phyloP scores from a whole-genome alignment of 1,140 invertebrate species.

The Tetragonula clypearis region DNA sequence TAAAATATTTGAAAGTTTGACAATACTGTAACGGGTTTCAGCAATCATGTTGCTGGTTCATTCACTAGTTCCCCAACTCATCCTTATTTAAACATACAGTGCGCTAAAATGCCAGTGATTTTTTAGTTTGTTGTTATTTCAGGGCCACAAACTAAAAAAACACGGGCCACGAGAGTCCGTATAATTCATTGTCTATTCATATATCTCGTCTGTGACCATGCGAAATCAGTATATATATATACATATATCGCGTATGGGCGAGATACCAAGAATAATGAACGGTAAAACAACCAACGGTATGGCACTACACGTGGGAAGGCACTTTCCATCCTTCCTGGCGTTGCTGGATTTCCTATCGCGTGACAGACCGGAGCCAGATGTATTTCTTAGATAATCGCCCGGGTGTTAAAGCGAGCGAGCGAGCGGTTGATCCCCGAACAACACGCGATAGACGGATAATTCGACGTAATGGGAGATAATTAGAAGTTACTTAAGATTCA shows the following conservation, averaged over 20 bases:
- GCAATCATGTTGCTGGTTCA: no score
- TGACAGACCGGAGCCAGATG: neutral
- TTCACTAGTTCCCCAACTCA: no score
- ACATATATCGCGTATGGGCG: neutral
- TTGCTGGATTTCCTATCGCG: neutral
- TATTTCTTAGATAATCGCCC: neutral
- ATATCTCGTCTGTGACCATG: no score
- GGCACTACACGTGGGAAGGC: neutral
- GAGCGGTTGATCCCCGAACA: neutral
- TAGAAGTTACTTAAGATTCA: neutral
- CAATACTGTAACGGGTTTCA: no score
- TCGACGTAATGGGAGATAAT: neutral
- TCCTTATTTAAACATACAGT: no score
- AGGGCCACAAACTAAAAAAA: no score
- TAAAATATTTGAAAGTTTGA: no score
- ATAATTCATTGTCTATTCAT: no score
- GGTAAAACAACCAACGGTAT: neutral
- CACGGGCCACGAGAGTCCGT: no score
- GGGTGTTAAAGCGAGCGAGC: neutral
- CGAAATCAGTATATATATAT: neutral
- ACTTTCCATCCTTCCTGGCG: neutral
- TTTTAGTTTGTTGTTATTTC: no score
- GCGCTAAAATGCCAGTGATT: no score
- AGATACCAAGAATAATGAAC: conserved; percentile 24
- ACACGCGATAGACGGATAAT: neutral